Evolutionary conservation across 2,797 vertebrate genomes (phyloP), one percentile per base, ranked within the genome.

Genomic region (Rachycentron canadum): DNA sequence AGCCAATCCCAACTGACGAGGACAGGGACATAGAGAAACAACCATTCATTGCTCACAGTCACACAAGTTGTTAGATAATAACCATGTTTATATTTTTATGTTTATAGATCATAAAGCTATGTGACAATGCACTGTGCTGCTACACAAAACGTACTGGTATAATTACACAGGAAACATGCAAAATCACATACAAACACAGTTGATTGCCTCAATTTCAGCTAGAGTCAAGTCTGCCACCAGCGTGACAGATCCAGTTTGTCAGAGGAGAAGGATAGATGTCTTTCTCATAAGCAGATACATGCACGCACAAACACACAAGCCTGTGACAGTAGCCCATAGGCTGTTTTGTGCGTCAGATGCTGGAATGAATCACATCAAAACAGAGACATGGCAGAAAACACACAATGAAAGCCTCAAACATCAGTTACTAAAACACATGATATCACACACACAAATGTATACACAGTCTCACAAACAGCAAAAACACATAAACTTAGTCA

Each of bases 321-420:
- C 64, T 79, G 70, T 84, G 83, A 87, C 85, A 89, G 73, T 40
- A 69, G 83, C 89, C 87, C n/a, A 79, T 55, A 49, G 91, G 90
- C 89, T 89, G 69, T 82, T 90, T 78, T 69, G 76, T 81, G 80
- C 89, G 86, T 85, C 73, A 87, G 77, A 87, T 83, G 91, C 83
- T 90, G 58, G 50, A 91, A 84, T 84, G 86, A 91, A 91, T 92
- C 86, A 87, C 78, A 88, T 92, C 90, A 89, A 76, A 88, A 87
- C 55, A 74, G 32, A 88, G 80, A 87, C 80, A 64, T 70, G 81
- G 83, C 76, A 86, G 85, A 88, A 89, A 87, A 89, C 67, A 59
- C 73, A 66, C 62, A 77, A 79, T 62, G 81, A 90, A 86, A 67
- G 77, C 63, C 55, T 85, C 62, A 50, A 85, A 86, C 73, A 87